A percentile compares a stretch with the other conserved stretches of the same genome.
phyloP scores from a whole-genome alignment of 2,888 invertebrate species.

The Drosophila koepferae region DNA sequence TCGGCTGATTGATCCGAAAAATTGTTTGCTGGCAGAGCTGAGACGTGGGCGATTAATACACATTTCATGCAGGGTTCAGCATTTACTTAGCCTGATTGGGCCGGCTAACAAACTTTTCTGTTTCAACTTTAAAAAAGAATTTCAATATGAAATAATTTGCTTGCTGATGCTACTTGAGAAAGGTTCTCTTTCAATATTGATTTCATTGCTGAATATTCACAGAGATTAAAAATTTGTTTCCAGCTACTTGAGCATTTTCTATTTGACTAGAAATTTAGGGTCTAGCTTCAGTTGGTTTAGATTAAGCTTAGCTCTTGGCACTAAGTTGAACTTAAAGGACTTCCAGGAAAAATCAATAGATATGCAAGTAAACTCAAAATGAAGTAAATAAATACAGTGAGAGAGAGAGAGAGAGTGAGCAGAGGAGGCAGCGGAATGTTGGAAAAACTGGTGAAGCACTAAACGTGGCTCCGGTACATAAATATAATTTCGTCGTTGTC shows the following conservation, averaged over 20 bases:
- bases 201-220: not conserved
- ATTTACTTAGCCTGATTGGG: constrained; percentile 18
- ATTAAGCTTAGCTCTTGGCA: not conserved
- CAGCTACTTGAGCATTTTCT: constrained; percentile 10
- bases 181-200: not conserved
- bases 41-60: constrained; percentile 29
- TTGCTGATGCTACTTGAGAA: not conserved
- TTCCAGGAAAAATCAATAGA: constrained; percentile 47
- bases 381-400: not conserved
- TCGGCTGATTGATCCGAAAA: constrained; percentile 19
- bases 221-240: constrained; percentile 12
- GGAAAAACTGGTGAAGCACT: constrained; percentile 3
- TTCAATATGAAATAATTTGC: constrained; percentile 18
- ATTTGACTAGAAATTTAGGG: not conserved
- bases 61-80: constrained; percentile 29
- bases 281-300: not conserved
- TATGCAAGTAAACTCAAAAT: not conserved
- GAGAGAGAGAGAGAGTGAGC: not conserved
- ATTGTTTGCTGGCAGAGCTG: constrained; percentile 15
- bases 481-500: constrained; percentile 67
- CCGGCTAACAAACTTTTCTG: constrained; percentile 29
- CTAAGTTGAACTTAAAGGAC: not conserved
- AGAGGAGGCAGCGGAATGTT: too few relatives aligned
- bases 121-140: constrained; percentile 47
- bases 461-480: constrained; percentile 52